Evolutionary conservation across 2,888 invertebrate genomes (phyloP).

Genomic region (Caenorhabditis sulstoni): DNA sequence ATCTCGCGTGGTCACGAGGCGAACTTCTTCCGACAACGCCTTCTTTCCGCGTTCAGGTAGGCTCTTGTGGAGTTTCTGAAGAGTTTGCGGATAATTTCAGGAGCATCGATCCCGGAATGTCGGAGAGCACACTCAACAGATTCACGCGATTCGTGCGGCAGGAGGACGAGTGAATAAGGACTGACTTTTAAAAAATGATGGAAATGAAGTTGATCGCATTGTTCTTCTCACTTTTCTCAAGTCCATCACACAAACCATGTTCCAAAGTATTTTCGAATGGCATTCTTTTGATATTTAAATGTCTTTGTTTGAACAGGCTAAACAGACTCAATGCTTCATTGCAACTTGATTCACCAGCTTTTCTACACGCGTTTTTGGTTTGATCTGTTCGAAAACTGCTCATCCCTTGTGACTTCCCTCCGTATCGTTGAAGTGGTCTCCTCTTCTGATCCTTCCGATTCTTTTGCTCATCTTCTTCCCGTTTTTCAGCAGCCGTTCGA

Average conservation of each 20-base stretch:
- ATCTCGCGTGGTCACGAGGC: slow-evolving; percentile 61
- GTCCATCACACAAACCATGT: too few species aligned
- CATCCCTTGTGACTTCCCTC: too few species aligned
- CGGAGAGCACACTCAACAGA: slow-evolving; percentile 54
- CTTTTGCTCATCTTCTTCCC: too few species aligned
- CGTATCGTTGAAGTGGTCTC: too few species aligned
- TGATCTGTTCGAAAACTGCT: too few species aligned
- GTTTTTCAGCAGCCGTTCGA: too few species aligned
- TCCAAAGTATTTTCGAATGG: too few species aligned
- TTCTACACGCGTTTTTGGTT: too few species aligned
- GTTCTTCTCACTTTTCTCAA: slow-evolving; percentile 15
- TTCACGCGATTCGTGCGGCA: slow-evolving; percentile 54
- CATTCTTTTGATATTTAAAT: background rate
- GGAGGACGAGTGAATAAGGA: slow-evolving; percentile 21
- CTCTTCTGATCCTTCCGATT: too few species aligned
- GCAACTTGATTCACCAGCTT: too few species aligned
- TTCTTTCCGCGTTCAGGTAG: slow-evolving; percentile 63
- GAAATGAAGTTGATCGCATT: slow-evolving; percentile 34
- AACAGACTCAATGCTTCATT: too few species aligned
- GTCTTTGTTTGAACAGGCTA: background rate
- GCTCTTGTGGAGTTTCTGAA: background rate
- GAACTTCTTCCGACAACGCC: slow-evolving; percentile 60
- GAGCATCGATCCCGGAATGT: slow-evolving; percentile 53
- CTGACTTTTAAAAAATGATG: background rate
- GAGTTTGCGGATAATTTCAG: slow-evolving; percentile 25